phyloP scores from a whole-genome alignment of 2,113 vertebrate genomes.

The Pelvicachromis taeniatus region DNA sequence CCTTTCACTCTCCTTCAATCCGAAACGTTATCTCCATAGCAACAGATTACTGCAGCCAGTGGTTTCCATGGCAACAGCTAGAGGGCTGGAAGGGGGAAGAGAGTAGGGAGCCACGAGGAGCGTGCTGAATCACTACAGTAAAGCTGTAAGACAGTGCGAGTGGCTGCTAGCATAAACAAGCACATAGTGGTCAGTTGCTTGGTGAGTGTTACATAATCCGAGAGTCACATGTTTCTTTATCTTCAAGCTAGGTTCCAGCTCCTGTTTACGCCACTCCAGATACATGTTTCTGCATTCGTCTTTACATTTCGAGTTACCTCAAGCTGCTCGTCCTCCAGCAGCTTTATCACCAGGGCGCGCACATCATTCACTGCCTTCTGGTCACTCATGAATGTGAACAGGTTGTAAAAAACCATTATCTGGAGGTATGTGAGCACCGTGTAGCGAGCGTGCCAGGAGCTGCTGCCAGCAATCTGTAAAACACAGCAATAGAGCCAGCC shows the following conservation, averaged over 20 bases:
- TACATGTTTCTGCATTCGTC: not conserved
- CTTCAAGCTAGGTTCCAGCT: not conserved
- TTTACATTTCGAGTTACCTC: conserved; percentile 75
- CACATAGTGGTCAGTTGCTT: not conserved
- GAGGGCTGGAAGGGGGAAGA: conserved; percentile 15
- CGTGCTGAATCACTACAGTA: conserved; percentile 71
- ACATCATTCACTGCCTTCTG: conserved; percentile 81
- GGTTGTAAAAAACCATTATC: conserved; percentile 98
- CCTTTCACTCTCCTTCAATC: conserved; percentile 65
- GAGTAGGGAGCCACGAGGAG: conserved; percentile 41
- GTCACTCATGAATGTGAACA: conserved; percentile 92
- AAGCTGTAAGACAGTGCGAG: conserved; percentile 39
- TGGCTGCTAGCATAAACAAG: conserved; percentile 47
- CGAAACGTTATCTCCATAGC: conserved; percentile 69
- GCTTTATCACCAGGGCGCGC: conserved; percentile 81
- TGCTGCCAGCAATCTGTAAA: conserved; percentile 87
- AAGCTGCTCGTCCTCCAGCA: conserved; percentile 93
- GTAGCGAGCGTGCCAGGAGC: conserved; percentile 95
- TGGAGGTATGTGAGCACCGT: conserved; percentile 96
- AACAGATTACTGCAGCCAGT: conserved; percentile 76
- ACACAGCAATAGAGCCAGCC: conserved; percentile 16
- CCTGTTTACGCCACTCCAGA: not conserved
- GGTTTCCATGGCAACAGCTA: conserved; percentile 74
- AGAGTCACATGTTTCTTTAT: not conserved
- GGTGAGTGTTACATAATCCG: conserved; percentile 1